phyloP scores from a whole-genome alignment of 2,113 vertebrate genomes.

The Oncorhynchus kisutch region DNA sequence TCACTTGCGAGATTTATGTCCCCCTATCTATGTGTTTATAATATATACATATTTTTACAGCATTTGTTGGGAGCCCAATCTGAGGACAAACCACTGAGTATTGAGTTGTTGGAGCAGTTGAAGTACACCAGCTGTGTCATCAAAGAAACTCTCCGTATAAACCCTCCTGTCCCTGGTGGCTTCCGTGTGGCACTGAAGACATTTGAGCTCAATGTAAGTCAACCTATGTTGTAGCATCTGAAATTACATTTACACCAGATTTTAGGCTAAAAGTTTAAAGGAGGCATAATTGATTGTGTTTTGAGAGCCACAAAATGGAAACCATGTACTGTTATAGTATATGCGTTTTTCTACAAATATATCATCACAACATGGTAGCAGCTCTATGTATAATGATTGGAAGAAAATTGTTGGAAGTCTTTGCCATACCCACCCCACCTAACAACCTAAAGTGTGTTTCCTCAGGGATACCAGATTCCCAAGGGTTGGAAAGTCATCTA shows the following conservation, averaged over 20 bases:
- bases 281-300: too few relatives aligned
- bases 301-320: too few relatives aligned
- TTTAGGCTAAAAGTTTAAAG: too few relatives aligned
- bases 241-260: too few relatives aligned
- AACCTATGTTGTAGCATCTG: neutral
- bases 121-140: constrained; percentile 85
- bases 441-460: constrained; percentile 8
- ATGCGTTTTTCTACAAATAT: neutral
- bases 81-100: constrained; percentile 60
- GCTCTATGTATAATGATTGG: too few relatives aligned
- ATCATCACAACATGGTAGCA: neutral
- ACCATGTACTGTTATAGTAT: too few relatives aligned
- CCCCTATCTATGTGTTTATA: neutral
- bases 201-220: constrained; percentile 85
- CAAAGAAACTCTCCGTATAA: constrained; percentile 85
- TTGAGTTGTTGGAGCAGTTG: constrained; percentile 81
- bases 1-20: neutral
- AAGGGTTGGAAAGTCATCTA: constrained; percentile 92
- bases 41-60: neutral
- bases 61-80: neutral
- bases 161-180: constrained; percentile 85
- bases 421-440: neutral
- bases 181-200: constrained; percentile 87
- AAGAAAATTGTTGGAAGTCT: too few relatives aligned
- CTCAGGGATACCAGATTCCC: constrained; percentile 88